Base-by-base conservation (phyloP, 2,113 vertebrate species). In the Alces alces region DNA sequence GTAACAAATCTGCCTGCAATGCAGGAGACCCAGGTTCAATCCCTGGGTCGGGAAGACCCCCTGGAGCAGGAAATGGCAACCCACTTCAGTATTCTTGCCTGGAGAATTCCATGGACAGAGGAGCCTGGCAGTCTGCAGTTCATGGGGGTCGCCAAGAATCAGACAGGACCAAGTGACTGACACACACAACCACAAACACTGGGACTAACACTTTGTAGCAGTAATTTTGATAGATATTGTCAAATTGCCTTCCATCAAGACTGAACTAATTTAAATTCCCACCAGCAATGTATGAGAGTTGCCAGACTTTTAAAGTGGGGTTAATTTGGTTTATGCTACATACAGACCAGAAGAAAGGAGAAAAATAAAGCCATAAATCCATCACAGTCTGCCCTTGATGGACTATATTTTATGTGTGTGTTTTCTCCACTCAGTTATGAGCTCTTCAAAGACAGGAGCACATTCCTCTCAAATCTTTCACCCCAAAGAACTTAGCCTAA, bases 161-260 rank as follows among this genome's bases (percentile, higher is more conserved):
- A 0, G 36, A 76, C 5, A 14, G 21, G 3, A 76, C 70, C 39
- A 23, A 76, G 70, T 0, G 0, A 43, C 70, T 76, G 43, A 43
- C 70, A 76, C 70, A 76, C 23, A 27, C 70, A 76, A 43, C 23
- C 23, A 76, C 39, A 43, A 76, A 76, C 36, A 15, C 39, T 76
- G 39, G 70, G 23, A 76, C 23, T 43, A 27, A 76, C 39, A 27
- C 70, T 76, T 43, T 43, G 39, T 76, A 43, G 27, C 39, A 43
- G 14, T 76, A 54, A 96, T 96, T 94, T 66, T 80, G 50, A 47
- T 85, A 54, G 92, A 92, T 84, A 78, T 70, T 95, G 27, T 36
- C 78, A 58, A 92, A 43, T 66, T 93, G 50, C 33, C 47, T 94
- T 73, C 79, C 43, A 50, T 89, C 23, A 39, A 4, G n/a, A 52